These are phyloP conservation scores for Meles meles DNA, from an alignment of 2,113 vertebrate species.

Conservation along the genomic window DNA sequence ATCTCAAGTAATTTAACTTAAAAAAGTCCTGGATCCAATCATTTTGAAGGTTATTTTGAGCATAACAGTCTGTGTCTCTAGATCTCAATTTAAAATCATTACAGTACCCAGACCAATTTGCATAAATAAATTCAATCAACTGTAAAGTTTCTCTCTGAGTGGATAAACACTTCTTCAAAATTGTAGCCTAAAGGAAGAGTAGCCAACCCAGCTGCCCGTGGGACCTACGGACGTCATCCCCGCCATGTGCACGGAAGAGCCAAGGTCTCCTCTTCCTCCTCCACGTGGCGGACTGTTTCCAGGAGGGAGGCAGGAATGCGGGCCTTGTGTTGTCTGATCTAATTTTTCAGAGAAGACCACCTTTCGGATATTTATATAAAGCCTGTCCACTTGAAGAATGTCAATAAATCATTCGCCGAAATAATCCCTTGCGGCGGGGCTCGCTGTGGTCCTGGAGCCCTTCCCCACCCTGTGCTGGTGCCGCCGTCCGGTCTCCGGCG, in stretches of 20 bases:
- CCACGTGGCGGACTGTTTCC: neutral
- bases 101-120: no score
- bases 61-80: neutral
- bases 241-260: rapidly evolving
- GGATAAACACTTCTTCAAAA: neutral
- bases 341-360: neutral
- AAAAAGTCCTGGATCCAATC: neutral
- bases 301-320: rapidly evolving
- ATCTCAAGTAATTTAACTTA: neutral
- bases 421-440: rapidly evolving
- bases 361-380: neutral
- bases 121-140: neutral
- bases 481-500: rapidly evolving
- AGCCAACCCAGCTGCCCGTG: rapidly evolving
- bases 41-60: neutral
- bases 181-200: neutral
- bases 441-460: no score
- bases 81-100: neutral
- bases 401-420: neutral
- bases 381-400: neutral
- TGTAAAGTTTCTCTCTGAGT: neutral
- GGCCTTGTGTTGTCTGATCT: neutral
- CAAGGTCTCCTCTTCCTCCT: neutral
- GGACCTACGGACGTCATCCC: no score
- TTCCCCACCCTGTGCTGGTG: rapidly evolving